Base-by-base conservation (phyloP, 2,797 vertebrate genomes). In the Poeciliopsis turneri region DNA sequence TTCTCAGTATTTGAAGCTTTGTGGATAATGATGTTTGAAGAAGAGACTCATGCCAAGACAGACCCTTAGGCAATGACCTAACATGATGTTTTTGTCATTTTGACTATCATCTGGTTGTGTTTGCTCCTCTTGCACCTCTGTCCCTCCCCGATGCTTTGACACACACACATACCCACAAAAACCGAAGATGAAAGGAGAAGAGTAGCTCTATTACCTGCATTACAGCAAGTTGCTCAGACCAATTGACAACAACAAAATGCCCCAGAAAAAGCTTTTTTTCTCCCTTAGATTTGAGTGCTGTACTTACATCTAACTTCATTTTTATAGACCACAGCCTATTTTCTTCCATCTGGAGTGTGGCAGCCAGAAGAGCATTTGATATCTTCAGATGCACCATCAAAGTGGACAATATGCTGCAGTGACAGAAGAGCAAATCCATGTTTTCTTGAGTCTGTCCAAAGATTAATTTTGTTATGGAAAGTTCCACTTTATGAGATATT, bases 181-280 rank as follows among this genome's bases (percentile, higher is more conserved):
- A 86, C 81, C 13, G 93, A 97, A 97, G 98, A 98, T 99, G 97
- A 99, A 99, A 99, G 97, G 95, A 92, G 94, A 94, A 97, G 95
- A 96, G 95, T 94, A 95, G 95, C 95, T 97, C 97, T 97, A 98
- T 98, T 98, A 98, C 95, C 94, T 97, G 96, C 96, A 97, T 97
- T 97, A 97, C 95, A 95, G 95, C 94, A 97, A 96, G 96, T 92
- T 97, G 95, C 91, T 96, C 94, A 93, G 91, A 95, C 95, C 92
- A 93, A 96, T 96, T 95, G 95, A 95, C 96, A 95, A 96, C 96
- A 97, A 96, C 96, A 95, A 96, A 97, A 97, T 97, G 96, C 97
- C 96, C 95, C 94, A 95, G 96, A 95, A 97, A 96, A 95, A 96
- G 95, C 96, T 96, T 97, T 97, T 59, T 97, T 94, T 95, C 93